phyloP scores from a whole-genome alignment of 2,888 invertebrate genomes.

The Tipula helvola region DNA sequence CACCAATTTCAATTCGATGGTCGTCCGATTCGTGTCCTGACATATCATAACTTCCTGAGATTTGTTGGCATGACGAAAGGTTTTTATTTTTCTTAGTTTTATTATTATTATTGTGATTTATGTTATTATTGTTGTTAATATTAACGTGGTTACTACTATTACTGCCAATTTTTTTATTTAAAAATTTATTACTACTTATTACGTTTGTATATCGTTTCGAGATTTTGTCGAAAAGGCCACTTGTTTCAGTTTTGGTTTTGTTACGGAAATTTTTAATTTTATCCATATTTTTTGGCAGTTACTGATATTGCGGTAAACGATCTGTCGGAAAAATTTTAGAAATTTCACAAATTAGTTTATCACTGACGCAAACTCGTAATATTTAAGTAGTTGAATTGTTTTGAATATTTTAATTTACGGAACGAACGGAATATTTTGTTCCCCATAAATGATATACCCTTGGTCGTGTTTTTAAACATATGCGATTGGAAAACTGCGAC shows the following conservation, averaged over 20 bases:
- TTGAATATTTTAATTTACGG: background rate
- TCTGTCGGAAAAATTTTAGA: background rate
- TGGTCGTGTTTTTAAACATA: too few species aligned
- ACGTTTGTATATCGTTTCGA: constrained; percentile 33
- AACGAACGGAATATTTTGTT: too few species aligned
- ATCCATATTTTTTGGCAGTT: constrained; percentile 15
- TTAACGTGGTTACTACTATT: background rate
- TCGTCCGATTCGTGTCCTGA: constrained; percentile 30
- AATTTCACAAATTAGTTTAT: background rate
- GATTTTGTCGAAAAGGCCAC: constrained; percentile 28
- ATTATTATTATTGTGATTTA: background rate
- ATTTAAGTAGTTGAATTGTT: background rate
- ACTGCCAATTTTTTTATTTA: constrained; percentile 25
- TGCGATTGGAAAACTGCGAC: too few species aligned
- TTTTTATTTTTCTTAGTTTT: constrained; percentile 17
- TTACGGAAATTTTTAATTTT: constrained; percentile 19
- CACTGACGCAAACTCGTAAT: background rate
- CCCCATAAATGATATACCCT: too few species aligned
- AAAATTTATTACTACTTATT: constrained; percentile 24
- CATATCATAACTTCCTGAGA: constrained; percentile 34
- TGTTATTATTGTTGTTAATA: background rate
- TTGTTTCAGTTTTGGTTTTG: constrained; percentile 20
- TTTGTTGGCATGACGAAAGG: background rate
- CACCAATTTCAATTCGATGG: constrained; percentile 33
- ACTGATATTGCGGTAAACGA: background rate